Conservation (phyloP, 1,140 invertebrate species). For the Nomia melanderi region DNA sequence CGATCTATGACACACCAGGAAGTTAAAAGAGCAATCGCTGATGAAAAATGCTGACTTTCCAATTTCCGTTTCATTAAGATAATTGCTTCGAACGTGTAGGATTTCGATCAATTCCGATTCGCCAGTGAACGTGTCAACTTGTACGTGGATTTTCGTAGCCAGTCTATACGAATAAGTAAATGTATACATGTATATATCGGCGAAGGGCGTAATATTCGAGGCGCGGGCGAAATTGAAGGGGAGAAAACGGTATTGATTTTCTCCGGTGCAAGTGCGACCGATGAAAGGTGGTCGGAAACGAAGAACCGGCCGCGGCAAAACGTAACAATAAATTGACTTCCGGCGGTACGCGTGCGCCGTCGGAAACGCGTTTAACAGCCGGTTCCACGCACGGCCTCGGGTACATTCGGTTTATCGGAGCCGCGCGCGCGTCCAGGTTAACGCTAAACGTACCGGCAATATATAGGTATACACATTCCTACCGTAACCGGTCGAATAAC, state of each 20-base stretch:
- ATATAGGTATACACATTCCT: no score
- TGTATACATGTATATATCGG: no score
- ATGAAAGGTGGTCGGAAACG: slow-evolving; percentile 47
- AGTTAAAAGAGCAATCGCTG: no score
- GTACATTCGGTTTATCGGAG: neutral
- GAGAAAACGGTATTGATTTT: slow-evolving; percentile 28
- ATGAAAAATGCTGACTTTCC: no score
- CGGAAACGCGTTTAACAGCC: slow-evolving; percentile 46
- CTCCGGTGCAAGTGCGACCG: neutral
- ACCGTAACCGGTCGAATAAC: no score
- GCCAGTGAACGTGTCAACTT: no score
- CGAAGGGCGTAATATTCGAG: neutral
- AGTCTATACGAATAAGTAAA: neutral
- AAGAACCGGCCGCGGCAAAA: slow-evolving; percentile 42
- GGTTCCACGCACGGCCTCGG: slow-evolving; percentile 10
- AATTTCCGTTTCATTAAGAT: no score
- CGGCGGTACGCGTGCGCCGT: slow-evolving; percentile 34
- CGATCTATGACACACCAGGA: no score
- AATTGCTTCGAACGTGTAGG: no score
- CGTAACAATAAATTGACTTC: slow-evolving; percentile 52
- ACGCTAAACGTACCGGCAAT: no score
- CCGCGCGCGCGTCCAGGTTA: no score
- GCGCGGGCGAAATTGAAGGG: neutral
- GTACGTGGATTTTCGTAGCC: neutral
- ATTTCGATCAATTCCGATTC: no score